phyloP scores from a whole-genome alignment of 2,113 vertebrate species.

The Amphilophus citrinellus region DNA sequence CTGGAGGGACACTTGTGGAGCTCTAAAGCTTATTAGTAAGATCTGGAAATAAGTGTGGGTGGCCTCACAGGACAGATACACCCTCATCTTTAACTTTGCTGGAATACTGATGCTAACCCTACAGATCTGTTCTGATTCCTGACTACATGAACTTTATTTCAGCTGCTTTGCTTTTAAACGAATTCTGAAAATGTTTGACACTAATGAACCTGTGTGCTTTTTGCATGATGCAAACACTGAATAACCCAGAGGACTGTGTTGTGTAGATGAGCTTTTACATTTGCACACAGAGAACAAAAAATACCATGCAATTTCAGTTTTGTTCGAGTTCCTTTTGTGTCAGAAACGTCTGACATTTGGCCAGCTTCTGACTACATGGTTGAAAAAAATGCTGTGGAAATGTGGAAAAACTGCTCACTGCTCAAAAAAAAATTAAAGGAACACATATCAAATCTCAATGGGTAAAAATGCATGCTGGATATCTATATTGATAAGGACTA shows the following conservation, averaged over 20 bases:
- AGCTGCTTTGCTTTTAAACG: background rate
- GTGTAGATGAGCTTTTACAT: background rate
- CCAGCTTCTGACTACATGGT: background rate
- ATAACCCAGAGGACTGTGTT: background rate
- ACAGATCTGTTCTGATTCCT: background rate
- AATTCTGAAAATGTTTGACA: conserved; percentile 9
- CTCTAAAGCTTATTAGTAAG: background rate
- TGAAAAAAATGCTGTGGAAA: background rate
- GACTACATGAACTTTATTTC: background rate
- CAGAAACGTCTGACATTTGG: background rate
- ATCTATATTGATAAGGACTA: too few species aligned
- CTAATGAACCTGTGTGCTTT: background rate
- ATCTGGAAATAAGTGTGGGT: background rate
- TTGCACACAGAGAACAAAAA: background rate
- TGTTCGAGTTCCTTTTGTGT: background rate
- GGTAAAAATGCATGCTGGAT: too few species aligned
- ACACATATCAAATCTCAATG: too few species aligned
- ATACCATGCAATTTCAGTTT: background rate
- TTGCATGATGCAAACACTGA: background rate
- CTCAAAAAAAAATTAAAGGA: too few species aligned
- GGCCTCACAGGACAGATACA: background rate
- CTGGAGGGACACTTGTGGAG: background rate
- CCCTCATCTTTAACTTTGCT: background rate
- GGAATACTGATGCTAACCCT: background rate
- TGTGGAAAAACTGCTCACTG: too few species aligned